These are phyloP conservation scores for Limenitis camilla DNA, from an alignment of 2,888 invertebrate species.

Conservation along the genomic window DNA sequence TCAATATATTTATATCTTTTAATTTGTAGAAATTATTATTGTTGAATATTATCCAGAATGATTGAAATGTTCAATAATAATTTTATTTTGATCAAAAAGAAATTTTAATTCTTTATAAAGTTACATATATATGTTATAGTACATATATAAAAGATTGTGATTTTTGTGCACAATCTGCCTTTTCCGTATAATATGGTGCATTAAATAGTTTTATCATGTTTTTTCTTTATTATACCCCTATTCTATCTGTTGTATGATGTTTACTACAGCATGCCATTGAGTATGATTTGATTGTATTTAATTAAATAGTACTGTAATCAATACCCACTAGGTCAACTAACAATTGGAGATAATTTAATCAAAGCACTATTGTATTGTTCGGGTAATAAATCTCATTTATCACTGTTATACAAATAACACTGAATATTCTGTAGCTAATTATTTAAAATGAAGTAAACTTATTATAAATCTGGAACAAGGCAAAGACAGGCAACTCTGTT, in stretches of 20 bases:
- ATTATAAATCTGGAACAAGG: no score
- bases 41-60: no score
- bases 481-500: no score
- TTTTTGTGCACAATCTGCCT: neutral
- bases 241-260: neutral
- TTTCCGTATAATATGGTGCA: neutral
- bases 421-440: no score
- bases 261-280: neutral
- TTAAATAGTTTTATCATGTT: no score
- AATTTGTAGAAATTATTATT: no score
- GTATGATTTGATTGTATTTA: neutral
- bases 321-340: conserved; percentile 28
- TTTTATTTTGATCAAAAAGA: no score
- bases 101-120: no score
- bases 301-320: conserved; percentile 8
- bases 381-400: neutral
- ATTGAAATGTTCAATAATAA: no score
- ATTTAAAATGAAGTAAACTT: no score
- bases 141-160: neutral
- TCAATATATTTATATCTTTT: no score
- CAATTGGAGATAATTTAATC: conserved; percentile 34
- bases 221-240: neutral
- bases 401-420: neutral
- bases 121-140: no score
- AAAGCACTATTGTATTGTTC: neutral